Percentiles rank a stretch among this genome's conserved stretches.
phyloP scores from a whole-genome alignment of 2,113 vertebrate species.

The Pogona vitticeps region DNA sequence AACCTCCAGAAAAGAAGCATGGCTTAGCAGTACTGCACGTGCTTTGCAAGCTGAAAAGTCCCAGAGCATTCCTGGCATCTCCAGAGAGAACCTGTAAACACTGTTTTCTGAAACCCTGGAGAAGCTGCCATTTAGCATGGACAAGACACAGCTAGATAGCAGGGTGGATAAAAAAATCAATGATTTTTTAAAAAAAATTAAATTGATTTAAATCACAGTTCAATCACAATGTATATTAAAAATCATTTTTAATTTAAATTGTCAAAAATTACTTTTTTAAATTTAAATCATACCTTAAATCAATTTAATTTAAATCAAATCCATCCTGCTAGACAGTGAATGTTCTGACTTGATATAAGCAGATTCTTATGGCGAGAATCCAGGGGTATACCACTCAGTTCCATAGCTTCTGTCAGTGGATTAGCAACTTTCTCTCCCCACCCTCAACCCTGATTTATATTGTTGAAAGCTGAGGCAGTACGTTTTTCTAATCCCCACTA shows the following conservation, averaged over 20 bases:
- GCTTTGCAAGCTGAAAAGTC: not conserved
- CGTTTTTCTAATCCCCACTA: too few relatives aligned
- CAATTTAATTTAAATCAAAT: too few relatives aligned
- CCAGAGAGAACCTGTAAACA: not conserved
- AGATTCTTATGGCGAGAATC: not conserved
- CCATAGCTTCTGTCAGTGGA: not conserved
- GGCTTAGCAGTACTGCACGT: not conserved
- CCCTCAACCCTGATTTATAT: too few relatives aligned
- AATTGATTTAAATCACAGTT: too few relatives aligned
- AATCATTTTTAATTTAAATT: too few relatives aligned
- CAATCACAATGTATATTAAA: too few relatives aligned
- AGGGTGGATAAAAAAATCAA: too few relatives aligned
- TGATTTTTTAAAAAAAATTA: too few relatives aligned
- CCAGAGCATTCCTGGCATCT: not conserved
- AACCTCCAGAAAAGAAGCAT: not conserved
- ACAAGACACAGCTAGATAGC: not conserved
- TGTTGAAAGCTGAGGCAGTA: too few relatives aligned
- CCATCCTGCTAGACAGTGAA: not conserved
- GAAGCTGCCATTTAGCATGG: not conserved
- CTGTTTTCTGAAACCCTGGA: not conserved
- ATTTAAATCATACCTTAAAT: too few relatives aligned
- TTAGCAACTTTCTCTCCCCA: too few relatives aligned
- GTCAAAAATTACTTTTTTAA: too few relatives aligned
- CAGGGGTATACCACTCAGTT: not conserved
- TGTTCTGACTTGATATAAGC: not conserved